Percentiles rank a stretch among this genome's conserved stretches.
Conservation (phyloP, 2,888 invertebrate genomes). For the Acleris sparsana region DNA sequence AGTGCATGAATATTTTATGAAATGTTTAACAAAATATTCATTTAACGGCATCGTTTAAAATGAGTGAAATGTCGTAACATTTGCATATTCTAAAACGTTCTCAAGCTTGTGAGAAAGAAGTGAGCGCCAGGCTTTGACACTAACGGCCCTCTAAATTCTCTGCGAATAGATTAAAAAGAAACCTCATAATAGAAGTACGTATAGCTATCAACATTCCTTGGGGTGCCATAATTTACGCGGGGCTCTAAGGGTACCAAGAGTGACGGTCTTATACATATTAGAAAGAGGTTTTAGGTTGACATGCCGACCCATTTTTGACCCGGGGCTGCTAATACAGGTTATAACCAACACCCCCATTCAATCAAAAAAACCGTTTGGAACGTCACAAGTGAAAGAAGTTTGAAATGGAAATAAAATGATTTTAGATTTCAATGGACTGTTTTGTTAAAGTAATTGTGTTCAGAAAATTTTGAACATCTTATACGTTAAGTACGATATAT, state of each 20-base stretch:
- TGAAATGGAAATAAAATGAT: too few species aligned
- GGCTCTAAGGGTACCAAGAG: slow-evolving; percentile 32
- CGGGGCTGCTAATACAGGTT: too few species aligned
- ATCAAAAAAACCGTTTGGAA: too few species aligned
- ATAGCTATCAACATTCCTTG: slow-evolving; percentile 42
- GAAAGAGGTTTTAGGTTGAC: too few species aligned
- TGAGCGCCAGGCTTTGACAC: slow-evolving; percentile 56
- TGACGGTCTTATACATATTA: neutral
- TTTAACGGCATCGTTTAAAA: slow-evolving; percentile 30
- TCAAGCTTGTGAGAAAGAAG: slow-evolving; percentile 51
- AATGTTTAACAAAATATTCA: slow-evolving; percentile 24
- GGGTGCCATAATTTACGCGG: slow-evolving; percentile 25
- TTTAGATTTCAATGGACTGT: too few species aligned
- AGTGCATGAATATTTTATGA: slow-evolving; percentile 29
- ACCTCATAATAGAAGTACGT: slow-evolving; percentile 52
- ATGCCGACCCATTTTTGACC: too few species aligned
- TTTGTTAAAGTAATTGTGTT: too few species aligned
- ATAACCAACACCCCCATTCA: too few species aligned
- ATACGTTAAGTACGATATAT: too few species aligned
- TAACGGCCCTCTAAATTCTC: slow-evolving; percentile 63
- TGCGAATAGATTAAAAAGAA: slow-evolving; percentile 59
- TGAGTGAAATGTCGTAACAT: slow-evolving; percentile 48
- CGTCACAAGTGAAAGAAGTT: too few species aligned
- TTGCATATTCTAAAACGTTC: slow-evolving; percentile 51
- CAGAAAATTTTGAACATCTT: too few species aligned